A percentile compares a stretch with the other conserved stretches of the same genome.
Conservation (phyloP, 2,113 vertebrate species). For the Coryphaenoides rupestris region DNA sequence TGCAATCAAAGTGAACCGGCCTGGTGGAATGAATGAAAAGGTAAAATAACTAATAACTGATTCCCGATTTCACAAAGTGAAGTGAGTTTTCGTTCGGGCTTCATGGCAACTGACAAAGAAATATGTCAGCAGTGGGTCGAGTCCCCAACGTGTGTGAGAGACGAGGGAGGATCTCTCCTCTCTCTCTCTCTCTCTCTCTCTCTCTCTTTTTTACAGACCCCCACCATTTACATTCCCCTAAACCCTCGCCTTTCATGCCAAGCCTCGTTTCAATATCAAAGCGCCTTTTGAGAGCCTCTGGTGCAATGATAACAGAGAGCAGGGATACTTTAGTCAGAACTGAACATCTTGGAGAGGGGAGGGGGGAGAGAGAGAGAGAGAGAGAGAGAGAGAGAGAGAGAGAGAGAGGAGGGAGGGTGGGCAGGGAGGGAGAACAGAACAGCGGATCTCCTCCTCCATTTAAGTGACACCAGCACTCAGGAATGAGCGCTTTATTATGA, state of each 20-base stretch:
- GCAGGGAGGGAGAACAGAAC: slow-evolving; percentile 33
- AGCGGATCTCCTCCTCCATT: slow-evolving; percentile 60
- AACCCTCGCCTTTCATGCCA: slow-evolving; percentile 67
- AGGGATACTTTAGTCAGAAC: slow-evolving; percentile 65
- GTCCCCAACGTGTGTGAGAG: slow-evolving; percentile 61
- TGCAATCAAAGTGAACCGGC: too few relatives aligned
- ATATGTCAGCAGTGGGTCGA: slow-evolving; percentile 30
- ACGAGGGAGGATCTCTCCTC: slow-evolving; percentile 45
- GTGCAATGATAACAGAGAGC: slow-evolving; percentile 68
- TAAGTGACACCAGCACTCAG: slow-evolving; percentile 62
- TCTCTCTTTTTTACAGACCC: slow-evolving; percentile 59
- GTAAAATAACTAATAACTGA: slow-evolving; percentile 14
- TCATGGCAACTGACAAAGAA: background rate
- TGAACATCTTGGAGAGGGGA: slow-evolving; percentile 66
- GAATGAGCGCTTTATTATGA: slow-evolving; percentile 37
- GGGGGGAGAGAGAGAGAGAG: slow-evolving; percentile 31
- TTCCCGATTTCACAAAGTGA: background rate
- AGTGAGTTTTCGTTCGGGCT: too few relatives aligned
- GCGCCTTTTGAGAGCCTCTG: slow-evolving; percentile 67
- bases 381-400: slow-evolving; percentile 29
- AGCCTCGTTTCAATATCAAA: slow-evolving; percentile 77
- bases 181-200: background rate
- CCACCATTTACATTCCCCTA: slow-evolving; percentile 71
- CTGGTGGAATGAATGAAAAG: background rate
- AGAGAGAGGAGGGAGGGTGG: slow-evolving; percentile 33